Evolutionary conservation across 1,140 invertebrate species (phyloP), one percentile per base, ranked within the genome.

Genomic region (Trichonephila clavipes): DNA sequence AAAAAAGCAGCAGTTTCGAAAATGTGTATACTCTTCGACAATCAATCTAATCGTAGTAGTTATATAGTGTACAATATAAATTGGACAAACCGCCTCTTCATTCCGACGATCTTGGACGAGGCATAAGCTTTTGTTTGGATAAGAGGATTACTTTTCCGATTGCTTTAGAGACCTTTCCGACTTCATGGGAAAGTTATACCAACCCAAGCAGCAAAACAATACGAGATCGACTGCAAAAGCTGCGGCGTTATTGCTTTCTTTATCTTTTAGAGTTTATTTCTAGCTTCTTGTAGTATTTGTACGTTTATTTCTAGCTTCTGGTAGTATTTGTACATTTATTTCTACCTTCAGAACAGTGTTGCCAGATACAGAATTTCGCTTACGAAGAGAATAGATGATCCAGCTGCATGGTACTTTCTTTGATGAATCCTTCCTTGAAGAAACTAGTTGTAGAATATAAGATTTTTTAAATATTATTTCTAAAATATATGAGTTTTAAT

Each of bases 261-360:
- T 77, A 12, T 34, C 28, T 77, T 7, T 40, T 4, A 34, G 16
- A 40, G 34, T 16, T 34, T 77, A 77, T 19, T 28, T 77, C 16
- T 14, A 18, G 34, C 28, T 28, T 77, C 12, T 14, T 14, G 34
- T 18, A 16, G 28, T 18, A 40, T 77, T 77, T 34, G 69, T 28
- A 14, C 72, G 19, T 77, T 77, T 77, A 77, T 77, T 77, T 40
- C 34, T 77, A 40, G 34, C 34, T 77, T 24, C 72, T n/a, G n/a
- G n/a, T n/a, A n/a, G n/a, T n/a, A n/a, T n/a, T n/a, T n/a, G n/a
- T 28, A 14, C 72, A 34, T 77, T 77, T 77, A 77, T 77, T 77
- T 40, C 34, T 77, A 40, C 72, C 34, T 77, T 24, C 72, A 16
- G 72, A 77, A 28, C 34, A 77, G 18, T 77, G 34, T 40, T 19